Percentiles rank a stretch among this genome's conserved stretches.
Conservation (phyloP, 1,140 invertebrate species). For the Apolygus lucorum region DNA sequence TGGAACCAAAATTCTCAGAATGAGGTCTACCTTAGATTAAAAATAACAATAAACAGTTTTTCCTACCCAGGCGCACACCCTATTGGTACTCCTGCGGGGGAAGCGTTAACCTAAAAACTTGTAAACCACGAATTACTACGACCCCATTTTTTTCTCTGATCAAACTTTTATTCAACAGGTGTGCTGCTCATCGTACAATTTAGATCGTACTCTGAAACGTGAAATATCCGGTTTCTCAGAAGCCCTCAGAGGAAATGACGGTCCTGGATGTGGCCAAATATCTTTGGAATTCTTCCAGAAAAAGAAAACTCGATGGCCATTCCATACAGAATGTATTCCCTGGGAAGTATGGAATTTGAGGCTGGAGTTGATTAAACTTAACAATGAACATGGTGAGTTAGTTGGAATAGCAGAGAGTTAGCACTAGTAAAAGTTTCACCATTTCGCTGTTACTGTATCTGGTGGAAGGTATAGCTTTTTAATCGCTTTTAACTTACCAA, state of each 20-base stretch:
- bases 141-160: background rate
- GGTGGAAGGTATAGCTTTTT: too few relatives aligned
- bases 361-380: slow-evolving; percentile 73
- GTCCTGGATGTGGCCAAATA: slow-evolving; percentile 69
- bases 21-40: too few relatives aligned
- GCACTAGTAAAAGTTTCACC: too few relatives aligned
- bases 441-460: too few relatives aligned
- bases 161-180: slow-evolving; percentile 42
- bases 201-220: slow-evolving; percentile 64
- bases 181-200: slow-evolving; percentile 72
- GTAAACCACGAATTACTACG: background rate
- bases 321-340: slow-evolving; percentile 78
- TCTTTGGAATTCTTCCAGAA: slow-evolving; percentile 92
- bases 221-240: slow-evolving; percentile 83
- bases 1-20: too few relatives aligned
- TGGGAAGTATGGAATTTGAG: slow-evolving; percentile 97
- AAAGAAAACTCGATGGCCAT: slow-evolving; percentile 78
- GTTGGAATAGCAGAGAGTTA: too few relatives aligned
- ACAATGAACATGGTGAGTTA: slow-evolving; percentile 62
- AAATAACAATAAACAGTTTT: too few relatives aligned
- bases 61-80: too few relatives aligned
- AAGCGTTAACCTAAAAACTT: too few relatives aligned
- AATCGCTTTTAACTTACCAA: too few relatives aligned
- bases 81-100: too few relatives aligned
- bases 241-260: slow-evolving; percentile 64